These are phyloP conservation scores for Bolinopsis microptera DNA, from an alignment of 37 sponge, comb jelly and placozoan species.

Conservation along the genomic window DNA sequence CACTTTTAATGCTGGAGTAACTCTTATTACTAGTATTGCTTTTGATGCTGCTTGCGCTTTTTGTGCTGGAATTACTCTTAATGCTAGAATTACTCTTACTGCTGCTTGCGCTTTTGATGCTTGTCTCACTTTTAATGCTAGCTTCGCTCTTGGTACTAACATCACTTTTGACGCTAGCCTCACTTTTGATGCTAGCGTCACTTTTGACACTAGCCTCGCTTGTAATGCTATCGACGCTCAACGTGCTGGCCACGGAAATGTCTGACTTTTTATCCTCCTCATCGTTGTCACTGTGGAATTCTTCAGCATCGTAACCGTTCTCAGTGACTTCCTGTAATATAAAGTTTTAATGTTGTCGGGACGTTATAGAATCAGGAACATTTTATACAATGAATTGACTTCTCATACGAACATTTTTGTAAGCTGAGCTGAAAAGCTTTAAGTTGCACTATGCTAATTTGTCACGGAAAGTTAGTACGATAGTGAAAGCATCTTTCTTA, in stretches of 20 bases:
- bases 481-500: too few species aligned
- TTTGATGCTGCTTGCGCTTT: background rate
- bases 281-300: conserved; percentile 12
- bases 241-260: background rate
- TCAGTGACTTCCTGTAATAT: background rate
- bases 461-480: too few species aligned
- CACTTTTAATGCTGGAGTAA: background rate
- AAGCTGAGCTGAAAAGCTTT: too few species aligned
- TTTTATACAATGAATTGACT: too few species aligned
- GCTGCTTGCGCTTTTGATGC: background rate
- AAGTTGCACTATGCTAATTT: too few species aligned
- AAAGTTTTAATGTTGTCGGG: too few species aligned
- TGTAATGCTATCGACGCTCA: background rate
- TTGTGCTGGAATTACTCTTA: background rate
- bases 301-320: background rate
- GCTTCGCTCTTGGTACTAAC: background rate
- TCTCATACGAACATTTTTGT: too few species aligned
- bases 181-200: background rate
- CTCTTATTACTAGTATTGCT: background rate
- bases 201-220: conserved; percentile 21
- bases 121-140: conserved; percentile 20
- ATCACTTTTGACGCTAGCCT: background rate
- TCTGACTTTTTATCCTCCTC: conserved; percentile 39
- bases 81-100: background rate
- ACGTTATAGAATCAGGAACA: too few species aligned